phyloP scores from a whole-genome alignment of 2,888 invertebrate genomes.

The Lapara coniferarum region DNA sequence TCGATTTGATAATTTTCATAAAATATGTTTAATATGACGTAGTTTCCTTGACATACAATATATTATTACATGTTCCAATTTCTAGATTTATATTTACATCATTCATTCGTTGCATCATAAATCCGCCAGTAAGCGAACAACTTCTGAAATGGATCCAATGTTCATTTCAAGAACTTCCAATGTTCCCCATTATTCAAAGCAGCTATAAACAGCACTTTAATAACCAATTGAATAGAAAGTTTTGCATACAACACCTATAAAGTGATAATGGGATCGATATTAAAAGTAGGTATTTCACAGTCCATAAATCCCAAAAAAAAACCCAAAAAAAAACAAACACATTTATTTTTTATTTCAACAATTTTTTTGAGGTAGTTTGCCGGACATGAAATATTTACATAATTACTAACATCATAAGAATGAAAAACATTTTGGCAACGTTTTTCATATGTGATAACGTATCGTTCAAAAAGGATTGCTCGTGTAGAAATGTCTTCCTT shows the following conservation, averaged over 20 bases:
- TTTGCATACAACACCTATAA: background rate
- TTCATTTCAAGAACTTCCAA: background rate
- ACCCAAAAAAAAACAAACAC: background rate
- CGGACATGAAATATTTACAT: conserved; percentile 28
- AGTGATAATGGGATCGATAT: too few species aligned
- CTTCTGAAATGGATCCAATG: conserved; percentile 1
- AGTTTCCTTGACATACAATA: conserved; percentile 19
- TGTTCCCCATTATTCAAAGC: too few species aligned
- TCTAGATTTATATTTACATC: conserved; percentile 21
- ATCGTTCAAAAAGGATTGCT: background rate
- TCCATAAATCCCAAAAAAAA: background rate
- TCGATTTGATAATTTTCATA: conserved; percentile 29
- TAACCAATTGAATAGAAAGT: too few species aligned
- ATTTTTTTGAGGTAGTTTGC: background rate
- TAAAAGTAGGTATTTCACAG: too few species aligned
- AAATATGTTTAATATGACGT: conserved; percentile 17
- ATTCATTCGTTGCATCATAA: conserved; percentile 9
- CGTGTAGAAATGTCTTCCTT: background rate
- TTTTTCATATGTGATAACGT: background rate
- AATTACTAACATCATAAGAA: conserved; percentile 48
- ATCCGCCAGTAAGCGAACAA: background rate
- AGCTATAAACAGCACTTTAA: too few species aligned
- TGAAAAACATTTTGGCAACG: conserved; percentile 50
- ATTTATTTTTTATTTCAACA: background rate
- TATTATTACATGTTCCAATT: conserved; percentile 16